phyloP scores from a whole-genome alignment of 2,888 invertebrate species.

The Dendrolimus houi region DNA sequence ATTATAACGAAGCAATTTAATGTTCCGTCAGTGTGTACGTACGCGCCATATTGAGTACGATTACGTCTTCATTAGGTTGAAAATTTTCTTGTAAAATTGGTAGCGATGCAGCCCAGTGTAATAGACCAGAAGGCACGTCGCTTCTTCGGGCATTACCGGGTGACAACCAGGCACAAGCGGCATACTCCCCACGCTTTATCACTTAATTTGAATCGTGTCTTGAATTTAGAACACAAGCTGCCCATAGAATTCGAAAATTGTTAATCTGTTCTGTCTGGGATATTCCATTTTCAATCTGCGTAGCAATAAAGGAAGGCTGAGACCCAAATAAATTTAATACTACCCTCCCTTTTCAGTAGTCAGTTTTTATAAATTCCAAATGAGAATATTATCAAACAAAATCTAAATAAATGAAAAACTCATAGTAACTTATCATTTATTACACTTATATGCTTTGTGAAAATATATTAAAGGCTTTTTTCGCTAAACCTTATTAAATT shows the following conservation, averaged over 20 bases:
- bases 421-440: conserved; percentile 5
- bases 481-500: conserved; percentile 21
- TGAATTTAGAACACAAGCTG: conserved; percentile 44
- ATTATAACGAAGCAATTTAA: conserved; percentile 7
- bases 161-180: conserved; percentile 48
- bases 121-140: conserved; percentile 30
- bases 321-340: conserved; percentile 28
- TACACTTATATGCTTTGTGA: neutral
- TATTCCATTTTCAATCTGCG: conserved; percentile 25
- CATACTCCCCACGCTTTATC: conserved; percentile 55
- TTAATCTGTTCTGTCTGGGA: conserved; percentile 30
- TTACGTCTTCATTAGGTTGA: conserved; percentile 8
- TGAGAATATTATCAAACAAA: conserved; percentile 18
- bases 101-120: conserved; percentile 22
- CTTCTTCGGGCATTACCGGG: conserved; percentile 40
- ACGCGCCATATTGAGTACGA: conserved; percentile 12
- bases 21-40: conserved; percentile 6
- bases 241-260: conserved; percentile 35
- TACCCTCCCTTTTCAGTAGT: conserved; percentile 18
- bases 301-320: conserved; percentile 22
- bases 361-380: conserved; percentile 23
- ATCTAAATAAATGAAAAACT: conserved; percentile 21
- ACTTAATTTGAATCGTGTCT: conserved; percentile 69
- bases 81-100: conserved; percentile 20
- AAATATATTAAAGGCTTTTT: conserved; percentile 15